phyloP scores from a whole-genome alignment of 1,140 invertebrate species.

The Nasonia giraulti region DNA sequence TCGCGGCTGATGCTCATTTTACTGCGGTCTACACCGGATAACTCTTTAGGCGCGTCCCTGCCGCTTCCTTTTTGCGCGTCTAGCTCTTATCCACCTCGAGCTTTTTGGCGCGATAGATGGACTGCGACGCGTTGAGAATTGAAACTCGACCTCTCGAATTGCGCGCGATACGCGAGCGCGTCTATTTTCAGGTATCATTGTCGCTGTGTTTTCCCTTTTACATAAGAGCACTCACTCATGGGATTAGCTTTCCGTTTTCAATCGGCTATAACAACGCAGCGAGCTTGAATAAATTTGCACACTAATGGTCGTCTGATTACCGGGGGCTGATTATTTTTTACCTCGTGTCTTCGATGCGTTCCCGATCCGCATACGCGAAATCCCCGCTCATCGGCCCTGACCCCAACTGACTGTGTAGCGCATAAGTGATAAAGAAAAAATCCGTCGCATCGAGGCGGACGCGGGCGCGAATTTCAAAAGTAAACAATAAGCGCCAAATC shows the following conservation, averaged over 20 bases:
- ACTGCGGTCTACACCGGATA: neutral
- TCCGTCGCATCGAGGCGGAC: neutral
- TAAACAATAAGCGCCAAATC: neutral
- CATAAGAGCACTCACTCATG: neutral
- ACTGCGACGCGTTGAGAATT: neutral
- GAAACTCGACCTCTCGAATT: neutral
- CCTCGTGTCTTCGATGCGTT: too few species aligned
- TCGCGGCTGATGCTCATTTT: neutral
- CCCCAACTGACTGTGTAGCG: neutral
- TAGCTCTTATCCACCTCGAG: too few species aligned
- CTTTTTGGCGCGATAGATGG: neutral
- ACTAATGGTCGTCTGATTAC: neutral
- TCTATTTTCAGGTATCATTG: neutral
- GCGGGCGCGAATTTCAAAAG: neutral
- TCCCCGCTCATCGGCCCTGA: too few species aligned
- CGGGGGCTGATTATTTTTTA: neutral
- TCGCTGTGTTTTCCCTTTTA: neutral
- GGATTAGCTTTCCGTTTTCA: neutral
- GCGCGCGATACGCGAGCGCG: neutral
- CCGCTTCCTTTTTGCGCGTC: too few species aligned
- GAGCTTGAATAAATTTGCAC: neutral
- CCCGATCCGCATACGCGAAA: too few species aligned
- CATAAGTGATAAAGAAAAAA: slow-evolving; percentile 6
- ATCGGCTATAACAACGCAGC: neutral
- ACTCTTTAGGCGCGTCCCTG: neutral